Evolutionary conservation across 2,797 vertebrate species (phyloP).

Genomic region (Bufotes viridis): DNA sequence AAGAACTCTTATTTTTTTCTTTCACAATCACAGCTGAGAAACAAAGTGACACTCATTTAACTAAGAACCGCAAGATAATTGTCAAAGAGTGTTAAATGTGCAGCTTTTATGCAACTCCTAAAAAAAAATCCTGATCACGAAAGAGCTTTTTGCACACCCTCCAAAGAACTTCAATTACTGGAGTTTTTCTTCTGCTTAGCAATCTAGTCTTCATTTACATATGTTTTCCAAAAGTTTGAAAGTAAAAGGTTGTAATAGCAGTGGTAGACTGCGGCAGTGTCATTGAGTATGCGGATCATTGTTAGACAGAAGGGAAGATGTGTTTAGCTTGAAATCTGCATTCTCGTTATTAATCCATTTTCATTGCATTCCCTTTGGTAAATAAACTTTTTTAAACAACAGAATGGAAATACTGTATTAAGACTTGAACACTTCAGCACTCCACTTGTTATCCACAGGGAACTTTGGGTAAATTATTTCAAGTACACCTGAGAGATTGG

Average conservation of each 20-base stretch:
- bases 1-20: neutral
- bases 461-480: neutral
- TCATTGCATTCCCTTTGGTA: neutral
- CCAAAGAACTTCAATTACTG: slow-evolving; percentile 72
- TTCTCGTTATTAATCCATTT: slow-evolving; percentile 20
- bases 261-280: neutral
- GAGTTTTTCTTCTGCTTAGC: slow-evolving; percentile 65
- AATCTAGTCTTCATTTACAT: slow-evolving; percentile 65
- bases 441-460: neutral
- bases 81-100: slow-evolving; percentile 30
- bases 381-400: neutral
- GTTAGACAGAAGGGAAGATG: neutral
- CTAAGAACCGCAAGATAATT: slow-evolving; percentile 44
- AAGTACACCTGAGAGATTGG: neutral
- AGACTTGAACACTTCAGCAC: neutral
- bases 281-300: slow-evolving; percentile 22
- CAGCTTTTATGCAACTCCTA: slow-evolving; percentile 29
- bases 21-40: slow-evolving; percentile 15
- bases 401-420: neutral
- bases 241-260: slow-evolving; percentile 34
- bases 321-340: slow-evolving; percentile 13
- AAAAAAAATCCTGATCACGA: slow-evolving; percentile 63
- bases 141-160: slow-evolving; percentile 68
- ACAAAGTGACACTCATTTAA: slow-evolving; percentile 21
- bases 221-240: slow-evolving; percentile 46